Evolutionary conservation across 2,797 vertebrate genomes (phyloP).

Genomic region (Micrastur ruficollis): DNA sequence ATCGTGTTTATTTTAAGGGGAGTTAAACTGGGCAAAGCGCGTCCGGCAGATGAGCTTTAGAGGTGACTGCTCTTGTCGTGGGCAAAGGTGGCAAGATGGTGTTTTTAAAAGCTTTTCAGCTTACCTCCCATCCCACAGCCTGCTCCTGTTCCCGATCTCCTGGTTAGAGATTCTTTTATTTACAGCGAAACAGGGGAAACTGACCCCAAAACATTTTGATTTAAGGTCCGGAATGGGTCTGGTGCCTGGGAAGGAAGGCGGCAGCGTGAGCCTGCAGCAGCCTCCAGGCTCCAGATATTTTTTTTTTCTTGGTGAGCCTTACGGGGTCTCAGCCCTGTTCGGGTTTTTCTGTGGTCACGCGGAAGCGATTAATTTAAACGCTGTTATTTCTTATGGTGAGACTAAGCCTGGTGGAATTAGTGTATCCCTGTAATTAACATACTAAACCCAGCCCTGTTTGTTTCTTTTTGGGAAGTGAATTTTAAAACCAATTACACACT

Average conservation of each 20-base stretch:
- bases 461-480: background rate
- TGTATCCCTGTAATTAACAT: background rate
- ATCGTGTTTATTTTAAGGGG: rapidly evolving
- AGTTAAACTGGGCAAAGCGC: background rate
- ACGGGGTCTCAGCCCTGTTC: background rate
- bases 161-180: no score
- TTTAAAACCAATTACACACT: background rate
- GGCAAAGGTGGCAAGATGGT: no score
- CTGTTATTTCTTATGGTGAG: background rate
- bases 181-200: background rate
- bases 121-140: background rate
- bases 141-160: no score
- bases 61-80: background rate
- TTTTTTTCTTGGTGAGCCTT: background rate
- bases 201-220: background rate
- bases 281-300: background rate
- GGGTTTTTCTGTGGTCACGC: background rate
- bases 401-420: background rate
- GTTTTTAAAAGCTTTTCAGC: background rate
- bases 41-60: no score
- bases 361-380: background rate
- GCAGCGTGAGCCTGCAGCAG: background rate
- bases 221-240: background rate
- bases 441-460: background rate
- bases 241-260: background rate